A percentile compares a stretch with the other conserved stretches of the same genome.
Conservation (phyloP, 2,113 vertebrate genomes). For the Sinosuthora webbiana region DNA sequence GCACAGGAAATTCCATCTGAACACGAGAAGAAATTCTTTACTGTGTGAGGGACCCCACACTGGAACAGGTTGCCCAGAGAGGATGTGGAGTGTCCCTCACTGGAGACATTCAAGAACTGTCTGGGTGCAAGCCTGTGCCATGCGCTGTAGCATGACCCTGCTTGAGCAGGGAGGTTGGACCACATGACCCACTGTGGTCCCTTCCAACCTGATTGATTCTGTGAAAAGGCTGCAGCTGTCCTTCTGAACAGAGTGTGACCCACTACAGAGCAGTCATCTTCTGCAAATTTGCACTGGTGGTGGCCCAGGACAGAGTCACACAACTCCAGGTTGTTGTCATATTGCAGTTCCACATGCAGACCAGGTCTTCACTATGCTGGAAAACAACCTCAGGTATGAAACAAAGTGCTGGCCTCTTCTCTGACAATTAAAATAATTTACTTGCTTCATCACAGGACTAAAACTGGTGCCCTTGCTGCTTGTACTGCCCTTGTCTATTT, state of each 20-base stretch:
- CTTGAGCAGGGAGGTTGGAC: not conserved
- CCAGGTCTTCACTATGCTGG: not conserved
- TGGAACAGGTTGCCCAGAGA: not conserved
- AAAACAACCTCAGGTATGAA: not conserved
- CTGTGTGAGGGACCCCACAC: fast-evolving
- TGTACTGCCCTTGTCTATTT: not conserved
- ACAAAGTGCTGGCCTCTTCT: not conserved
- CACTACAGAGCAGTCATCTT: not conserved
- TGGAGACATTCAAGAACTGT: not conserved
- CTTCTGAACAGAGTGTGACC: not conserved
- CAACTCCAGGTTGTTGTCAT: not conserved
- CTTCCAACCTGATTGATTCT: not conserved
- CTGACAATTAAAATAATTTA: not conserved
- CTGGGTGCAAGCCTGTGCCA: not conserved
- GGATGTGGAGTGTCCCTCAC: not conserved
- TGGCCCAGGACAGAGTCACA: not conserved
- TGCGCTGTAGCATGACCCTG: not conserved
- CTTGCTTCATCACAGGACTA: not conserved
- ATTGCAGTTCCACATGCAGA: not conserved
- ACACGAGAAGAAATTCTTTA: not conserved
- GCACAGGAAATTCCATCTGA: not conserved
- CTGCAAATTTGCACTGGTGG: not conserved
- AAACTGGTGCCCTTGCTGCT: not conserved
- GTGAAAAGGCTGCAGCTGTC: not conserved
- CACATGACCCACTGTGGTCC: not conserved